phyloP scores from a whole-genome alignment of 1,140 invertebrate species.

The honey bee (Apis mellifera) region Amel_HAv3.1 CM009939.2:2305001-2305500 shows the following conservation, averaged over 20 bases:
- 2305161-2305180: background rate
- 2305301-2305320: conserved; percentile 18
- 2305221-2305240: conserved; percentile 12
- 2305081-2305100: background rate
- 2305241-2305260: conserved; percentile 26
- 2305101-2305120: background rate
- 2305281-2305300: conserved; percentile 26
- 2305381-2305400: conserved; percentile 22
- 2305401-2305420: conserved; percentile 29
- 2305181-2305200: background rate
- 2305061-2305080: too few species aligned
- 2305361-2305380: conserved; percentile 18
- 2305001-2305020: too few species aligned
- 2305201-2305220: background rate
- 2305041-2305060: too few species aligned
- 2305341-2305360: background rate
- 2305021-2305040: background rate
- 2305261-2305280: conserved; percentile 20
- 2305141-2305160: background rate
- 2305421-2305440: conserved; percentile 5
- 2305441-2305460: background rate
- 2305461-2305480: conserved; percentile 10
- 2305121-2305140: background rate
- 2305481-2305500: background rate
- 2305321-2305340: conserved; percentile 9